phyloP scores from a whole-genome alignment of 2,113 vertebrate species.

The Atrichornis clamosus region DNA sequence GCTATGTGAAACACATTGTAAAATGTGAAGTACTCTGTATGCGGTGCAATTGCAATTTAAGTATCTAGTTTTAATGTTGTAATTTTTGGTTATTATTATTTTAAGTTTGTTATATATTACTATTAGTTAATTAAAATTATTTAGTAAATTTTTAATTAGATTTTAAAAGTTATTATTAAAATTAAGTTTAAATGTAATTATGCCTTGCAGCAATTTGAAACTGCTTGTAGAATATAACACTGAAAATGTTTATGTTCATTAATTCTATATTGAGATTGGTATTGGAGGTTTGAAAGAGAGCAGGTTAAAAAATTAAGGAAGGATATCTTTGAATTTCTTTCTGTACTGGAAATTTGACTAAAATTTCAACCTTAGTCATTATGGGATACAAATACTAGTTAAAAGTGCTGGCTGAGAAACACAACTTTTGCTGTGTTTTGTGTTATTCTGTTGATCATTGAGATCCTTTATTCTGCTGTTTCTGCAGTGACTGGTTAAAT shows the following conservation, averaged over 20 bases:
- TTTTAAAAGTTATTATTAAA: not conserved
- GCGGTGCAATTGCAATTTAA: not conserved
- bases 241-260: not conserved
- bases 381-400: not conserved
- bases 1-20: not conserved
- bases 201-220: not conserved
- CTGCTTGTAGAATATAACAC: not conserved
- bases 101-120: not conserved
- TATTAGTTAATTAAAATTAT: not conserved
- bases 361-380: rapidly evolving
- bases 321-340: not conserved
- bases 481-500: slow-evolving; percentile 76
- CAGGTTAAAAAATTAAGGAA: not conserved
- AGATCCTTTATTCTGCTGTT: not conserved
- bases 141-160: not conserved
- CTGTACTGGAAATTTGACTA: not conserved
- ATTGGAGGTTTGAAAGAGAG: not conserved
- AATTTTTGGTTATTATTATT: not conserved
- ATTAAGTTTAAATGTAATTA: not conserved
- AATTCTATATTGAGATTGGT: not conserved
- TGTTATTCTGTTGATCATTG: not conserved
- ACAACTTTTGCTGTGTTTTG: not conserved
- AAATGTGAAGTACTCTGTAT: not conserved
- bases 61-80: not conserved
- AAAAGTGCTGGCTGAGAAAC: not conserved